These are phyloP conservation scores for Microcebus jonahi DNA, from an alignment of 2,113 vertebrate species.

Conservation along the genomic window DNA sequence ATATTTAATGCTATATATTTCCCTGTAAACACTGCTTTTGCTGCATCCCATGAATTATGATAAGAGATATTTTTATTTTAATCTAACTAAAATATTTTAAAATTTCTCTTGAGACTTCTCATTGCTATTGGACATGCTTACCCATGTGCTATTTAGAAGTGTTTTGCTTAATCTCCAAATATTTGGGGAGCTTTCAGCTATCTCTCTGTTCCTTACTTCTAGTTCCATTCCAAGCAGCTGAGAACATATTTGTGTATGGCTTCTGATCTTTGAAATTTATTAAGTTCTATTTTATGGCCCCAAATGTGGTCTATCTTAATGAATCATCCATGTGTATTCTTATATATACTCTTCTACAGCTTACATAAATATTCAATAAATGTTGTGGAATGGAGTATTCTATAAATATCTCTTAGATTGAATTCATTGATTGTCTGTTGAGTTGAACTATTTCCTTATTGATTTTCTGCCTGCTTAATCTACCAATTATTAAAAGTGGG, in stretches of 20 bases:
- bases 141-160: background rate
- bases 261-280: background rate
- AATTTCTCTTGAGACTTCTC: background rate
- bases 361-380: background rate
- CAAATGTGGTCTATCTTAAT: background rate
- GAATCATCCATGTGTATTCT: background rate
- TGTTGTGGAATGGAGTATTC: background rate
- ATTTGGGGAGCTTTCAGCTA: background rate
- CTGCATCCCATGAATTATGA: background rate
- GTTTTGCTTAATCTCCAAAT: background rate
- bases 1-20: background rate
- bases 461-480: background rate
- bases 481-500: background rate
- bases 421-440: background rate
- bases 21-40: background rate
- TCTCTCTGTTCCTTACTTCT: background rate
- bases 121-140: background rate
- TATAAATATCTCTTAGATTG: background rate
- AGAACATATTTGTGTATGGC: background rate
- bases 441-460: background rate
- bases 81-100: background rate
- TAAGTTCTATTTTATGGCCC: background rate
- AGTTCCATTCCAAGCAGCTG: background rate
- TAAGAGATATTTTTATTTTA: background rate
- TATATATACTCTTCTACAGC: background rate